Evolutionary conservation across 2,888 invertebrate species (phyloP), one percentile per base, ranked within the genome.

Genomic region (Ctena decussata): DNA sequence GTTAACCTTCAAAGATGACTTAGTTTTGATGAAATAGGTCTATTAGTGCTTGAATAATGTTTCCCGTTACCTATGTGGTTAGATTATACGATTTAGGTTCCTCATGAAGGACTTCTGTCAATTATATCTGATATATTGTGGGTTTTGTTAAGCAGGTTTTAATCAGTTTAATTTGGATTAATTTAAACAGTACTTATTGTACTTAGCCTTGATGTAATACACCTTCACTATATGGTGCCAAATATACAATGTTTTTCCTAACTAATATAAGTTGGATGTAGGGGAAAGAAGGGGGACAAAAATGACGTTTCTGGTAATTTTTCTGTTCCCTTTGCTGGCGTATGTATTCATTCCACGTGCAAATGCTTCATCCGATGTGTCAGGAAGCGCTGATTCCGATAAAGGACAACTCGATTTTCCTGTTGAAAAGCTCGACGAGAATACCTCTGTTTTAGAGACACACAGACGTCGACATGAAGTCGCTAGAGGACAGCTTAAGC

Each of bases 241-340:
- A n/a, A n/a, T n/a, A n/a, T n/a, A n/a, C n/a, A n/a, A n/a, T n/a
- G n/a, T n/a, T n/a, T n/a, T n/a, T n/a, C n/a, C n/a, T n/a, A n/a
- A n/a, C n/a, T n/a, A n/a, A n/a, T n/a, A n/a, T n/a, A n/a, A n/a
- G n/a, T n/a, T n/a, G n/a, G n/a, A n/a, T n/a, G n/a, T n/a, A n/a
- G n/a, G n/a, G n/a, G n/a, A n/a, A n/a, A n/a, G n/a, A n/a, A n/a
- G n/a, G n/a, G n/a, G n/a, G n/a, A 21, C 24, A 73, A 41, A 71
- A 72, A 81, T 81, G 81, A 75, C 71, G 24, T 30, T 81, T 39
- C 24, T 72, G 35, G 46, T 76, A 44, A 21, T 77, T 21, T 72
- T 53, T 77, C 6, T 81, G 12, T 12, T 81, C 18, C 77, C 81
- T 24, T 12, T 81, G 53, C n/a, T 76, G 12, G 76, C 60, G 24